Percentiles rank a stretch among this genome's conserved stretches.
phyloP scores from a whole-genome alignment of 2,888 invertebrate species.

The Xanthia togata region DNA sequence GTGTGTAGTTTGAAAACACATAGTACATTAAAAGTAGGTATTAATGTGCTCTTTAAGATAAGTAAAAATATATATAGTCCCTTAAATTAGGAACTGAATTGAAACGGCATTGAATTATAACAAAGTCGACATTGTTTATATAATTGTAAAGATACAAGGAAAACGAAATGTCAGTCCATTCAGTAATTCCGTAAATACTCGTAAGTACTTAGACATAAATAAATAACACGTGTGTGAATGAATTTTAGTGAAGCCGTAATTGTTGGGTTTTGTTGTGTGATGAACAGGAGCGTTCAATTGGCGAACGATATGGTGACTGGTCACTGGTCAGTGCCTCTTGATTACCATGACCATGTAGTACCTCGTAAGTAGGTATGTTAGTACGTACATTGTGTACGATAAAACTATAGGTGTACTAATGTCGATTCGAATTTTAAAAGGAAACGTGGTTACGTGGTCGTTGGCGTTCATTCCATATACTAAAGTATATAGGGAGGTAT shows the following conservation, averaged over 20 bases:
- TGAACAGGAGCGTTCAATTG: slow-evolving; percentile 11
- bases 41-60: too few species aligned
- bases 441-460: too few species aligned
- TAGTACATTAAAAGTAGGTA: too few species aligned
- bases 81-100: neutral
- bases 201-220: neutral
- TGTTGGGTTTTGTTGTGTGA: neutral
- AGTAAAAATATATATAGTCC: neutral
- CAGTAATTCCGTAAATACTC: slow-evolving; percentile 28
- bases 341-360: neutral
- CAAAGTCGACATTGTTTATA: neutral
- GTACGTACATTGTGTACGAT: neutral
- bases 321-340: slow-evolving; percentile 25
- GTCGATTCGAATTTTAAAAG: neutral
- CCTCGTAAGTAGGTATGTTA: neutral
- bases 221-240: slow-evolving; percentile 24
- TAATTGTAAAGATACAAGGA: slow-evolving; percentile 25
- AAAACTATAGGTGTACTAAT: neutral
- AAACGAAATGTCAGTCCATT: slow-evolving; percentile 44
- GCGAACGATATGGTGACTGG: slow-evolving; percentile 18
- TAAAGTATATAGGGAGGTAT: too few species aligned
- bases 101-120: neutral
- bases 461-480: too few species aligned
- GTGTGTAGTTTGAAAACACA: neutral
- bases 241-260: slow-evolving; percentile 5